Base-by-base conservation (phyloP, 1,140 invertebrate genomes). In the Subanguina moxae region DNA sequence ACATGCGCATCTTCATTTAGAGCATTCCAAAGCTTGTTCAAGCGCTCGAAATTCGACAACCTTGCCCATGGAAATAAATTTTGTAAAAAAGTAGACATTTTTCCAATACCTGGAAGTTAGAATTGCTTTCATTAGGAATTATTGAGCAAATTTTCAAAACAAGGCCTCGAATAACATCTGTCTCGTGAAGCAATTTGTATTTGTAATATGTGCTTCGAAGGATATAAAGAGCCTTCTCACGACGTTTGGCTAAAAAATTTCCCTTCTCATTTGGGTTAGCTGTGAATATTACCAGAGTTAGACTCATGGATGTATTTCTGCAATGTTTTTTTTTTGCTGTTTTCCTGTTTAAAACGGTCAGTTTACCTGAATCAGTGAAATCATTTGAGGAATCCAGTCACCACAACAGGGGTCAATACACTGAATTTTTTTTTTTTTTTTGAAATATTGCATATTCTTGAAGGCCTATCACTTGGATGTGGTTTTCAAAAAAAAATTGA, bases 211-310 rank as follows among this genome's bases (percentile, higher is more conserved):
- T 70, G n/a, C 68, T 48, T 17, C 61, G 1, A 67, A 67, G 17
- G 11, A 68, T 27, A 21, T 30, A 67, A 1, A 67, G n/a, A 21
- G 65, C 66, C 46, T 67, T 67, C 64, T 67, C 65, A 3, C 65
- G 61, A 19, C 65, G 25, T 19, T 52, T 52, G 8, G 48, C 48
- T 52, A 25, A 52, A 52, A 52, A 19, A 52, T 19, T 25, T 25
- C 3, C 48, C 8, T 52, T 52, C 17, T 21, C 3, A 21, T 15
- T n/a, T 13, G 17, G 17, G 8, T 7, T 25, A 52, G 3, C 3
- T 21, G 15, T 7, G 17, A 52, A 7, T 7, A 52, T 52, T 15
- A 52, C 48, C 48, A 21, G 48, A 25, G 23, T 52, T 52, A 8
- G 48, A 52, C n/a, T 52, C 3, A 25, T 25, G n/a, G 8, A 52